A percentile compares a stretch with the other conserved stretches of the same genome.
Conservation (phyloP, 2,888 invertebrate species). For the Heliothis peltigera region DNA sequence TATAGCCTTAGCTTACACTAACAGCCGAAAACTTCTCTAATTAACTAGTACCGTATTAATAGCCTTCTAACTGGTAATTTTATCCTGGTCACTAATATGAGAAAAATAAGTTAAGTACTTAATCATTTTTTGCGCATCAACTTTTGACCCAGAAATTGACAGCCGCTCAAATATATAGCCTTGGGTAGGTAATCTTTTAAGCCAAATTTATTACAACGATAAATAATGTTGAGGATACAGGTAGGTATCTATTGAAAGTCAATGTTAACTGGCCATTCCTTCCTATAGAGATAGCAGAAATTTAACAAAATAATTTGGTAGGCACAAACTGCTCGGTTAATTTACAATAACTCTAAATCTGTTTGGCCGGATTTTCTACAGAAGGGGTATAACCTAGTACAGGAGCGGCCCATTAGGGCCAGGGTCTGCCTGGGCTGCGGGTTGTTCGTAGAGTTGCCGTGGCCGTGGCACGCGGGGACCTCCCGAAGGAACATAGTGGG, state of each 20-base stretch:
- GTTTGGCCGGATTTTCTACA: too few species aligned
- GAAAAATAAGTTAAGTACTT: conserved; percentile 16
- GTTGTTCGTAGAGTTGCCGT: too few species aligned
- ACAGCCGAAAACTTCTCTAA: neutral
- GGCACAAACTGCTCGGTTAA: too few species aligned
- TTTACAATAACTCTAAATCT: too few species aligned
- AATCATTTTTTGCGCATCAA: conserved; percentile 34
- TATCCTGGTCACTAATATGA: neutral
- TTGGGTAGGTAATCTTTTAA: conserved; percentile 37
- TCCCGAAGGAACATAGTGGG: too few species aligned
- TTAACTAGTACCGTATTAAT: neutral
- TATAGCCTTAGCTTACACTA: neutral
- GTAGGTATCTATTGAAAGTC: conserved; percentile 1
- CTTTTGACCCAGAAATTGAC: conserved; percentile 59
- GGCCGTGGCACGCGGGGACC: too few species aligned
- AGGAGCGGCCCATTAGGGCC: too few species aligned
- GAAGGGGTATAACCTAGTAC: too few species aligned
- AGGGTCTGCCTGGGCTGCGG: too few species aligned
- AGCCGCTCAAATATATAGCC: conserved; percentile 51
- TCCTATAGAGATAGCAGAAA: too few species aligned
- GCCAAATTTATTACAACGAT: conserved; percentile 19
- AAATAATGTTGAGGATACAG: conserved; percentile 24
- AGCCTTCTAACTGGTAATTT: neutral
- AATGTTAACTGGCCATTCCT: too few species aligned
- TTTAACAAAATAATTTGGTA: too few species aligned